These are phyloP conservation scores for Buathra laborator DNA, from an alignment of 2,888 invertebrate species.

Conservation along the genomic window DNA sequence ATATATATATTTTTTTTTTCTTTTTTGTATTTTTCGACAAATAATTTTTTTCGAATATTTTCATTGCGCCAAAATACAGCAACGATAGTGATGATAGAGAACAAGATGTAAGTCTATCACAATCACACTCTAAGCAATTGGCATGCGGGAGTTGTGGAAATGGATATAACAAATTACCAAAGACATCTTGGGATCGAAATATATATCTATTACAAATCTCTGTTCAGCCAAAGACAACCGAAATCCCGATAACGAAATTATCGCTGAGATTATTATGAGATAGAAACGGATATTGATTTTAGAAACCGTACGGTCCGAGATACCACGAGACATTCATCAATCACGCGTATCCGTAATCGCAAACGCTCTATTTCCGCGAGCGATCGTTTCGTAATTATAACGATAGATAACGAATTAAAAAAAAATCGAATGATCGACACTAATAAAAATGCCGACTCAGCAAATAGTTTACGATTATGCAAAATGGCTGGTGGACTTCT, in stretches of 20 bases:
- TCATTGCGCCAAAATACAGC: constrained; percentile 50
- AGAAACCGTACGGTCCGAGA: constrained; percentile 41
- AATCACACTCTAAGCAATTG: constrained; percentile 84
- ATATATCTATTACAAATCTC: background rate
- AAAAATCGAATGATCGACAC: background rate
- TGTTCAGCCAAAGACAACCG: background rate
- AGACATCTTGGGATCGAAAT: constrained; percentile 2
- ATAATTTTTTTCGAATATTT: constrained; percentile 43
- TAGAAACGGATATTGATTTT: constrained; percentile 51
- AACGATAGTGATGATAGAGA: constrained; percentile 51
- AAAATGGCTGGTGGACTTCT: too few relatives aligned
- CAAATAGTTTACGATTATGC: too few relatives aligned
- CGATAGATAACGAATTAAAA: constrained; percentile 7
- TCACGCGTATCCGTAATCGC: constrained; percentile 6
- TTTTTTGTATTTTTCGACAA: constrained; percentile 12
- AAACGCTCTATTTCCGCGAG: background rate
- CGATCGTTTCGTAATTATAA: background rate
- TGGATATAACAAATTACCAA: constrained; percentile 28
- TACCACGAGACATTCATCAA: background rate
- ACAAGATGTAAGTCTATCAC: constrained; percentile 80
- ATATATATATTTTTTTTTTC: constrained; percentile 15
- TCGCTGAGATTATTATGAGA: constrained; percentile 30
- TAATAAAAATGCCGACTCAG: too few relatives aligned
- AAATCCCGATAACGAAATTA: constrained; percentile 28
- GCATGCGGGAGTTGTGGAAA: constrained; percentile 78